Percentiles rank a stretch among this genome's conserved stretches.
These are phyloP conservation scores for Hemaris fuciformis DNA, from an alignment of 2,888 invertebrate species.

Conservation along the genomic window DNA sequence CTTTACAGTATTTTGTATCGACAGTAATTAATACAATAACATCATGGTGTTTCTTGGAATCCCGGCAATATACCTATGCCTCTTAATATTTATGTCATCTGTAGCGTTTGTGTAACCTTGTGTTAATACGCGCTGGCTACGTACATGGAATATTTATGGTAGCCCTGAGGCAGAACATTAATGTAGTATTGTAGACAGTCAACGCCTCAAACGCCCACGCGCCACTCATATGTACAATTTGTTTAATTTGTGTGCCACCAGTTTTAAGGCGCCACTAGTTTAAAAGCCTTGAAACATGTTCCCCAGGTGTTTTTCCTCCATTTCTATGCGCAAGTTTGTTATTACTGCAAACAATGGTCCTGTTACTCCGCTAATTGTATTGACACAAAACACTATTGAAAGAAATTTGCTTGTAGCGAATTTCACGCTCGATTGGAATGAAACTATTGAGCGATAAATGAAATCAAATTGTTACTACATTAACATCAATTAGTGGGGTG, in stretches of 20 bases:
- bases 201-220: slow-evolving; percentile 34
- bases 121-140: neutral
- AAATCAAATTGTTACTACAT: slow-evolving; percentile 43
- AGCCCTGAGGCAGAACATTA: neutral
- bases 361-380: slow-evolving; percentile 3
- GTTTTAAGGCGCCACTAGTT: slow-evolving; percentile 28
- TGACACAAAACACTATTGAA: slow-evolving; percentile 7
- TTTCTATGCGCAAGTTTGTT: neutral
- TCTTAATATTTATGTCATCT: neutral
- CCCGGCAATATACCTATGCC: neutral
- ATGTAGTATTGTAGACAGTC: slow-evolving; percentile 21
- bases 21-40: neutral
- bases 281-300: neutral
- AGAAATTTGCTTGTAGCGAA: slow-evolving; percentile 34
- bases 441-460: slow-evolving; percentile 40
- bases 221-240: slow-evolving; percentile 23
- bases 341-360: neutral
- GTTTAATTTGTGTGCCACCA: slow-evolving; percentile 37
- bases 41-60: neutral
- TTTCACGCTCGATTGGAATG: slow-evolving; percentile 43
- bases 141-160: slow-evolving; percentile 6
- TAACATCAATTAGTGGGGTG: slow-evolving; percentile 60
- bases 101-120: neutral
- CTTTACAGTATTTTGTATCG: neutral
- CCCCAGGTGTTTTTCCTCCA: neutral